Evolutionary conservation across 2,113 vertebrate genomes (phyloP).

Genomic region (Leptobrachium ailaonicum): DNA sequence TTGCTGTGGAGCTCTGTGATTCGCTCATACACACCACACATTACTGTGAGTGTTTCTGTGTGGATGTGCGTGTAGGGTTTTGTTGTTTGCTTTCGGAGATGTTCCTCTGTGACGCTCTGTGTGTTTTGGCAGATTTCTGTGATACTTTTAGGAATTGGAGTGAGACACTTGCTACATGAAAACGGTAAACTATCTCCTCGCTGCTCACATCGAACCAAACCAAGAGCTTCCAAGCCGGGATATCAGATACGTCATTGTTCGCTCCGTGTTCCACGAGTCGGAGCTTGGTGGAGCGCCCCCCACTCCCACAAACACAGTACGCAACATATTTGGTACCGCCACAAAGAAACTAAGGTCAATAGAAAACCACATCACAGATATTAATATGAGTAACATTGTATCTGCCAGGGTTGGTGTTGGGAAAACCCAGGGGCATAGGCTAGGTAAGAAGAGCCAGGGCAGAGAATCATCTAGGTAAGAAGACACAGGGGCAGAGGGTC

Average conservation of each 20-base stretch:
- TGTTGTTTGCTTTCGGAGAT: not conserved
- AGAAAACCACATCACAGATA: too few relatives aligned
- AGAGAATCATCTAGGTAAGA: too few relatives aligned
- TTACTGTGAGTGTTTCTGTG: not conserved
- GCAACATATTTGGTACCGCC: conserved; percentile 53
- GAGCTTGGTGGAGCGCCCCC: conserved; percentile 72
- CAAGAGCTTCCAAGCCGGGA: conserved; percentile 39
- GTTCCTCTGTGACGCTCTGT: not conserved
- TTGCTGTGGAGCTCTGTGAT: too few relatives aligned
- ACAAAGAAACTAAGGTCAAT: conserved; percentile 32
- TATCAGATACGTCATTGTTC: conserved; percentile 59
- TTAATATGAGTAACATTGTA: too few relatives aligned
- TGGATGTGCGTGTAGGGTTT: not conserved
- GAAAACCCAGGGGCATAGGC: too few relatives aligned
- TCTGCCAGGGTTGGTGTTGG: too few relatives aligned
- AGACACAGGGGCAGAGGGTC: too few relatives aligned
- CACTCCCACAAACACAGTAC: conserved; percentile 47
- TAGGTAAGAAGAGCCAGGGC: not conserved
- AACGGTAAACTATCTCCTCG: not conserved
- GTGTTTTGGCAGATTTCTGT: conserved; percentile 18
- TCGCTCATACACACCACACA: too few relatives aligned
- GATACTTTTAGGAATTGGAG: too few relatives aligned
- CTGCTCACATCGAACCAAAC: not conserved
- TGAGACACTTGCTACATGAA: not conserved
- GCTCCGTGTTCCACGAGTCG: conserved; percentile 73